phyloP scores from a whole-genome alignment of 2,888 invertebrate genomes.

The Conomelus anceps region DNA sequence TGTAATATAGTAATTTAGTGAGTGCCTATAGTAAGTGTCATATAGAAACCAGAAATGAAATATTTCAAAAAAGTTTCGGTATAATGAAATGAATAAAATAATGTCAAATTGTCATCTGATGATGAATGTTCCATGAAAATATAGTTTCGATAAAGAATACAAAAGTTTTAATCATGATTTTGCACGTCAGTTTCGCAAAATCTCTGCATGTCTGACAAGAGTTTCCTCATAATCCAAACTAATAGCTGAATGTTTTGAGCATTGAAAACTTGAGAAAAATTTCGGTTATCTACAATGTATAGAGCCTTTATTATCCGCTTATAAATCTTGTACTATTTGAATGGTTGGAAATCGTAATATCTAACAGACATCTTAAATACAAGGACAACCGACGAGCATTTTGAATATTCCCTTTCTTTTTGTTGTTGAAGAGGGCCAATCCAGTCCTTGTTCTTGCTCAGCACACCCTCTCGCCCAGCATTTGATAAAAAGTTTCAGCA shows the following conservation, averaged over 20 bases:
- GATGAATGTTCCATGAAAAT: too few species aligned
- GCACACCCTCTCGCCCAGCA: background rate
- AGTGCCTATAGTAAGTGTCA: too few species aligned
- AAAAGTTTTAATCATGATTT: too few species aligned
- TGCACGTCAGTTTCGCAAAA: background rate
- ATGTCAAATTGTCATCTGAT: too few species aligned
- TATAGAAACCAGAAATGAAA: too few species aligned
- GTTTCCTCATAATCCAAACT: background rate
- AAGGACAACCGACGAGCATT: background rate
- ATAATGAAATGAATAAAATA: too few species aligned
- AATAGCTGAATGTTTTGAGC: background rate
- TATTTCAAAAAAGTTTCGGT: too few species aligned
- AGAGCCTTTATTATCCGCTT: background rate
- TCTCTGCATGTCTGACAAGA: background rate
- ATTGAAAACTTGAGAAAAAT: background rate
- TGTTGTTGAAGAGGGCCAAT: background rate
- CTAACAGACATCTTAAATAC: background rate
- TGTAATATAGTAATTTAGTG: too few species aligned
- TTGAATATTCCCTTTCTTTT: background rate
- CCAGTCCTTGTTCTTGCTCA: background rate
- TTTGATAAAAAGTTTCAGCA: background rate
- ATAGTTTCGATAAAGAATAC: too few species aligned
- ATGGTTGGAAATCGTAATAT: background rate
- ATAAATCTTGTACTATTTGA: background rate
- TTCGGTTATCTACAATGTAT: too few species aligned